Conservation (phyloP, 2,888 invertebrate species). For the Pachydiplax longipennis region DNA sequence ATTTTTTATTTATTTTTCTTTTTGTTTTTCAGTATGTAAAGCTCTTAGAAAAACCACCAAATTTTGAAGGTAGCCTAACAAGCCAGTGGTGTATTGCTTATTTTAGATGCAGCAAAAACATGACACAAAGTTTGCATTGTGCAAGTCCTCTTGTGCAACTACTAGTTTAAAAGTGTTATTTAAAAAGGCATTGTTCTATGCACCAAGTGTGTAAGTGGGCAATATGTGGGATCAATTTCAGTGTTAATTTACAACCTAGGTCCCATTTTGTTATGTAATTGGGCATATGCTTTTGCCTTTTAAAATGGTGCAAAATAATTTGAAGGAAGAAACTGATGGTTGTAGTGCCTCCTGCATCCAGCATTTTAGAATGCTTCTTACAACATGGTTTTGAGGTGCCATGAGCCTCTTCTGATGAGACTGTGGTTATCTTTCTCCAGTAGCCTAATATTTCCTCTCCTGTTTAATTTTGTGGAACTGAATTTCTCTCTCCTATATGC, state of each 20-base stretch:
- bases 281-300: neutral
- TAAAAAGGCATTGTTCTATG: conserved; percentile 7
- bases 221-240: conserved; percentile 23
- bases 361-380: neutral
- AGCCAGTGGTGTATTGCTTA: conserved; percentile 12
- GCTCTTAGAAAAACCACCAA: neutral
- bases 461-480: conserved; percentile 16
- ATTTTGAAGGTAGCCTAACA: neutral
- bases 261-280: conserved; percentile 7
- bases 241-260: neutral
- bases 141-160: conserved; percentile 29
- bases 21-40: neutral
- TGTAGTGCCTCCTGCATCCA: conserved; percentile 25
- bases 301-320: neutral
- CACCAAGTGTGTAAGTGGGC: conserved; percentile 18
- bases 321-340: neutral
- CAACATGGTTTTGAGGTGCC: neutral
- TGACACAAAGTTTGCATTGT: conserved; percentile 6
- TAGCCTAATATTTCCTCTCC: conserved; percentile 6
- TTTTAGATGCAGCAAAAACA: neutral
- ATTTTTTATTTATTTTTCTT: neutral
- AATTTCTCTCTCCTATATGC: neutral
- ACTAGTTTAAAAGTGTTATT: neutral
- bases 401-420: neutral
- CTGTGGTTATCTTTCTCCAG: neutral